Base-by-base conservation (phyloP, 2,888 invertebrate genomes). In the Fissipunctia ypsillon region DNA sequence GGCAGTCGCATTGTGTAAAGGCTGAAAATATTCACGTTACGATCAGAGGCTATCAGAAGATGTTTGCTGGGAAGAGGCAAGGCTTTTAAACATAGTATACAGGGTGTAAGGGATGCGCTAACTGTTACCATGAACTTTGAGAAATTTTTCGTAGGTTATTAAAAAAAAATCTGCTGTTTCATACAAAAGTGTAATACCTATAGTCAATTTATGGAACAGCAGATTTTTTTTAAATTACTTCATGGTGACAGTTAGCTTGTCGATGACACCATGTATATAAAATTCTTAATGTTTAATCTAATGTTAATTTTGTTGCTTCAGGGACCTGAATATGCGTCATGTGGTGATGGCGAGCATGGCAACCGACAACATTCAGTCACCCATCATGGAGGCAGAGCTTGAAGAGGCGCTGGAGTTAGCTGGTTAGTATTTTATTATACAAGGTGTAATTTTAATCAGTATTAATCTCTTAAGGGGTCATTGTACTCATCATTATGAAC, bases 361-460 rank as follows among this genome's bases (percentile, higher is more conserved):
- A 48, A 35, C 71, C 0, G 19, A 75, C n/a, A 16, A 69, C 0
- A 64, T 63, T 2, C 63, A 80, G 35, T 28, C 72, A 6, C 78
- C 78, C 19, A 69, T 78, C n/a, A 76, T 88, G 81, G 89, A 89
- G 61, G 90, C 90, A 0, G 92, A 93, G 50, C 86, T 94, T 41
- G 95, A 95, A 76, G 94, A 93, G 25, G 95, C 95, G 0, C 76
- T 95, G 77, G 93, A 94, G 69, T 68, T 93, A n/a, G 93, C 93
- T 69, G 94, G 95, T 94, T 35, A 73, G 80, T 38, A 9, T 38
- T n/a, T n/a, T n/a, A n/a, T n/a, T n/a, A n/a, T n/a, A n/a, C n/a
- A n/a, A n/a, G n/a, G n/a, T n/a, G n/a, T n/a, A n/a, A n/a, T n/a
- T n/a, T n/a, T n/a, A n/a, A n/a, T n/a, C n/a, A n/a, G n/a, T n/a